These are phyloP conservation scores for Mesembrinibis cayennensis DNA, from an alignment of 2,113 vertebrate genomes.

Conservation along the genomic window DNA sequence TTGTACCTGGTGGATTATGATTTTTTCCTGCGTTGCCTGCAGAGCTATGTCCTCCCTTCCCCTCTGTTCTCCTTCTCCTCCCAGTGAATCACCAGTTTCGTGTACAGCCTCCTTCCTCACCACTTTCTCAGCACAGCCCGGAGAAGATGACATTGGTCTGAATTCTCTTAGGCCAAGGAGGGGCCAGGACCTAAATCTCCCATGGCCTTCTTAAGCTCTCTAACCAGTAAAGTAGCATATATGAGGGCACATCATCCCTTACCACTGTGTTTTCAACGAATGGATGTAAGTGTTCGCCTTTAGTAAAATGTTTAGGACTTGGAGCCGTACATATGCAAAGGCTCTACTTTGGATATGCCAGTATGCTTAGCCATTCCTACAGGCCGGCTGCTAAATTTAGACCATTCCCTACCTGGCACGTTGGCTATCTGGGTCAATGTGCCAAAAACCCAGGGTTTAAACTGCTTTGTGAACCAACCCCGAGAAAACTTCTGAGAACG, in stretches of 20 bases:
- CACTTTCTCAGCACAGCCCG: neutral
- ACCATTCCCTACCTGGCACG: rapidly evolving
- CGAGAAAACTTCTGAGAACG: neutral
- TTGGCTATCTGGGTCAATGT: neutral
- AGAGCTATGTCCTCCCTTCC: neutral
- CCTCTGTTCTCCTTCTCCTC: neutral
- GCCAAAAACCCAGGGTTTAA: neutral
- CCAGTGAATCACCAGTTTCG: neutral
- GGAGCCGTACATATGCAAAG: neutral
- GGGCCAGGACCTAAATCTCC: neutral
- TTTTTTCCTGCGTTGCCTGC: neutral
- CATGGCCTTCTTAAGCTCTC: neutral
- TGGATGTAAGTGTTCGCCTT: neutral
- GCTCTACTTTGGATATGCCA: neutral
- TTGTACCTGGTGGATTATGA: too few relatives aligned
- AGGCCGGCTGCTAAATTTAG: neutral
- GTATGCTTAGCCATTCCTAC: neutral
- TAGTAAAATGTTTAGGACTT: neutral
- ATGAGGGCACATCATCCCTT: neutral
- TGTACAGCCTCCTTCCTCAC: neutral
- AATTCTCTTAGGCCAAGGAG: neutral
- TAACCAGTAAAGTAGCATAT: neutral
- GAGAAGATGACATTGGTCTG: neutral
- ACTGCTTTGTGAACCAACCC: neutral
- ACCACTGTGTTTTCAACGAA: neutral